These are phyloP conservation scores for Tetramorium simillimum DNA, from an alignment of 1,140 invertebrate species.

Conservation along the genomic window DNA sequence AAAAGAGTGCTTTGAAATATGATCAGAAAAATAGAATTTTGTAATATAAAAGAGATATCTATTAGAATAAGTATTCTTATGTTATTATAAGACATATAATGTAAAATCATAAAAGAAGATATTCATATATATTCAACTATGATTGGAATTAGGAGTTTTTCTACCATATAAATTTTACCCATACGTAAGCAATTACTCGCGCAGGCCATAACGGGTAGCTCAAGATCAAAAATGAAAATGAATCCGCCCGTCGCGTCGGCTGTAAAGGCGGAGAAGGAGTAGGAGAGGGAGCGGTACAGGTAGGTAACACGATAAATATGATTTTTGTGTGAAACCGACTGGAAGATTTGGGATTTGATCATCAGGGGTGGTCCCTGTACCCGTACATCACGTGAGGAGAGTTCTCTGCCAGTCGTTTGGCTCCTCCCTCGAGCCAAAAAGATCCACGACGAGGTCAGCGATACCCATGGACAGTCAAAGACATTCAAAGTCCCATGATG, in stretches of 20 bases:
- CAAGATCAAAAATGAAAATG: conserved; percentile 73
- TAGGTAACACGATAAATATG: conserved; percentile 81
- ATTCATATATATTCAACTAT: conserved; percentile 54
- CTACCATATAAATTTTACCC: conserved; percentile 78
- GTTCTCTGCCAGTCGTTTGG: conserved; percentile 70
- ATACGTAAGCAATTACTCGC: conserved; percentile 80
- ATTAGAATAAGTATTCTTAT: neutral
- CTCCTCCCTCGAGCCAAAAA: conserved; percentile 66
- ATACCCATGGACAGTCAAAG: conserved; percentile 67
- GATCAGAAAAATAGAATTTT: neutral
- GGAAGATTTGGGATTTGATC: conserved; percentile 78
- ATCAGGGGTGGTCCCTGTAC: conserved; percentile 82
- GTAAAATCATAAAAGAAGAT: neutral
- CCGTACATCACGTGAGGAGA: conserved; percentile 79
- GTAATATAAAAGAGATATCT: neutral
- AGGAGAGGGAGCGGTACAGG: conserved; percentile 67
- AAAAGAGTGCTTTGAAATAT: neutral
- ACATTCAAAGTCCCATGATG: conserved; percentile 70
- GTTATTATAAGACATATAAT: neutral
- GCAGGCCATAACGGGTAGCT: conserved; percentile 65
- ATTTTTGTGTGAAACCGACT: conserved; percentile 83
- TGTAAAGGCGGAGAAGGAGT: conserved; percentile 60
- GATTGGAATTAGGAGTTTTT: conserved; percentile 71
- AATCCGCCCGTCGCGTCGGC: conserved; percentile 24
- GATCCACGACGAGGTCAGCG: conserved; percentile 59